Base-by-base conservation (phyloP, 2,888 invertebrate genomes). In the Sinodicranocentrus sp. region DNA sequence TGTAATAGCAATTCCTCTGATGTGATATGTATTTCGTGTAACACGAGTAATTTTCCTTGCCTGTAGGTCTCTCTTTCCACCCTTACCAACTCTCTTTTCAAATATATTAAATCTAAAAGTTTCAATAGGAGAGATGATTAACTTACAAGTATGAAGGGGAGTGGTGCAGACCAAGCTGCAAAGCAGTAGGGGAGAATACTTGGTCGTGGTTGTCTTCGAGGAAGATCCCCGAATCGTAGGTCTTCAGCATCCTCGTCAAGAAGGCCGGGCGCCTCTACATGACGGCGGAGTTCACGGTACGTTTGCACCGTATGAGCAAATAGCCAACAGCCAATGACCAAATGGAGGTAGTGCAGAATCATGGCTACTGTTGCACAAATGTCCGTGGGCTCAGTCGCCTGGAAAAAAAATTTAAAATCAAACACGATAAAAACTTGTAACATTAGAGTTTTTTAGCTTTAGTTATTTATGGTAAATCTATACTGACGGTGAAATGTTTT, bases 311-410 rank as follows among this genome's bases (percentile, higher is more conserved):
- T 94, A 65, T 85, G 85, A 63, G 85, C 85, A 79, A 85, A 93
- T 85, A 95, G 93, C 94, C 94, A 95, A 90, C 94, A 93, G 0
- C 94, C 93, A 80, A 94, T 93, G 13, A 93, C 92, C 65, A 95
- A 91, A 90, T 95, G 94, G 0, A 94, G 92, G 90, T 94, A 95
- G 90, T 95, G 94, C 8, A 95, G 91, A 1, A 94, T 90, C 8
- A 95, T 90, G 0, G 94, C 94, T 68, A 94, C 93, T 70, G 93
- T 92, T 89, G 94, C 93, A 89, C 95, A 95, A 89, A 93, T 93
- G 15, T 93, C 91, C 28, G 91, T 91, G 33, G 93, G 93, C 84
- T 93, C 93, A 0, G 94, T 93, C 5, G 94, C 94, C 94, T 94
- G 90, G 68, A 78, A 26, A 48, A 33, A 33, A 10, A 33, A 33